These are phyloP conservation scores for Aegypius monachus DNA, from an alignment of 2,113 vertebrate genomes.

Conservation along the genomic window DNA sequence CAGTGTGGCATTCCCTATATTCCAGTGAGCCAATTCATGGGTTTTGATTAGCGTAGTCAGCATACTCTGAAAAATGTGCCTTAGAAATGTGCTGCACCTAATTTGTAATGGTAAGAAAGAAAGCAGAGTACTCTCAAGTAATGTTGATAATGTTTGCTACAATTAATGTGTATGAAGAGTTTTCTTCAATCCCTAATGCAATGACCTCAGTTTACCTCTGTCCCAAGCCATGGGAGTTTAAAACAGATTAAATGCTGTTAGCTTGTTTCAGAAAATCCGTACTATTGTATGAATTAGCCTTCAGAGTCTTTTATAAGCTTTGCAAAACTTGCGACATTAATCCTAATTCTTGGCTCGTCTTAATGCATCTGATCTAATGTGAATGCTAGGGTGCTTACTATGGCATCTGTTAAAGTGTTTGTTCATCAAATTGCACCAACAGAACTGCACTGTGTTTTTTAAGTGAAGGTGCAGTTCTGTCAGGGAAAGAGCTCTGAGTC, in stretches of 20 bases:
- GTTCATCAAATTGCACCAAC: background rate
- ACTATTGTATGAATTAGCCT: background rate
- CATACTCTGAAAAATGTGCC: background rate
- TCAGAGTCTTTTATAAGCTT: background rate
- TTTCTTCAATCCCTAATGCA: background rate
- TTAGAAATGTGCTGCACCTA: background rate
- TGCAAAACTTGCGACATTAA: background rate
- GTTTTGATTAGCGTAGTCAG: background rate
- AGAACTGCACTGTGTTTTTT: background rate
- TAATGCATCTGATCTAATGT: background rate
- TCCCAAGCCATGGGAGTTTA: background rate
- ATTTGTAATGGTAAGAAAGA: background rate
- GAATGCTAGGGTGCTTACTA: background rate
- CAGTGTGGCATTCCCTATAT: background rate
- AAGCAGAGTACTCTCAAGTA: background rate
- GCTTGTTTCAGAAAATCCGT: background rate
- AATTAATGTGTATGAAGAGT: background rate
- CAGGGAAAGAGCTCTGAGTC: background rate
- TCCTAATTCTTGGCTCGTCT: background rate
- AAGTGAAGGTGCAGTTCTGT: background rate
- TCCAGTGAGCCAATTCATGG: rapidly evolving
- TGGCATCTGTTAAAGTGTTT: background rate
- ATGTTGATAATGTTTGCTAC: background rate
- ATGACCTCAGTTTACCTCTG: background rate
- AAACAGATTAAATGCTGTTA: background rate